Percentiles rank a stretch among this genome's conserved stretches.
Evolutionary conservation across 2,888 invertebrate species (phyloP).

Genomic region (Hemistola chrysoprasaria): DNA sequence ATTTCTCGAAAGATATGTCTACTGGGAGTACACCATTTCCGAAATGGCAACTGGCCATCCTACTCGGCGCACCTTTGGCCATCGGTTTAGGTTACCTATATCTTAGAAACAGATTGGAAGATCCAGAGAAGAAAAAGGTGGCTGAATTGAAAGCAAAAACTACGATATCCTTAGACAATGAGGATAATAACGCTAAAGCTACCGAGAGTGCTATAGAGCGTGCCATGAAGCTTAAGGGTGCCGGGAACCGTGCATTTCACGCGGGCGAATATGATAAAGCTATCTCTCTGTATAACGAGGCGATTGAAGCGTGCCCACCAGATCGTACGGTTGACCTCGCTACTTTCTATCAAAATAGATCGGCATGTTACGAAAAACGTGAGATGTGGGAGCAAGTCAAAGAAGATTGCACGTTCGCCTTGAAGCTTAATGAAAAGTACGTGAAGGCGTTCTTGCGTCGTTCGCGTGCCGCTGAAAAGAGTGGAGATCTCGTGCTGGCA

Average conservation of each 20-base stretch:
- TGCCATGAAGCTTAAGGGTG: slow-evolving; percentile 91
- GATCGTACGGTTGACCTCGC: slow-evolving; percentile 89
- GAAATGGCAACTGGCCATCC: slow-evolving; percentile 94
- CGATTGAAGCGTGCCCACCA: slow-evolving; percentile 93
- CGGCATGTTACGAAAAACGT: slow-evolving; percentile 96
- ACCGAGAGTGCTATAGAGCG: slow-evolving; percentile 85
- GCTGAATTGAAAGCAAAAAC: slow-evolving; percentile 78
- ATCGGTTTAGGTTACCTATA: slow-evolving; percentile 92
- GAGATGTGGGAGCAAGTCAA: slow-evolving; percentile 92
- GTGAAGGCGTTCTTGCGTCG: slow-evolving; percentile 93
- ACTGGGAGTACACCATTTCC: slow-evolving; percentile 84
- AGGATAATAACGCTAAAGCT: slow-evolving; percentile 69
- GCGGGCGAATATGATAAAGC: slow-evolving; percentile 95
- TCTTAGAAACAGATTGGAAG: slow-evolving; percentile 82
- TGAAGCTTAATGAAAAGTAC: slow-evolving; percentile 92
- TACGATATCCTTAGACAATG: slow-evolving; percentile 84
- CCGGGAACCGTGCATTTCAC: slow-evolving; percentile 94
- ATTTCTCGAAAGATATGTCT: slow-evolving; percentile 58
- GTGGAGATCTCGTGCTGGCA: slow-evolving; percentile 89
- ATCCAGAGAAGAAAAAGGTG: slow-evolving; percentile 78
- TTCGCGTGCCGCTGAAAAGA: slow-evolving; percentile 91
- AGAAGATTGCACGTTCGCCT: slow-evolving; percentile 92
- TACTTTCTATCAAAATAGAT: slow-evolving; percentile 97
- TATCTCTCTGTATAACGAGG: slow-evolving; percentile 93
- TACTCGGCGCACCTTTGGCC: slow-evolving; percentile 91